These are phyloP conservation scores for Chlorops oryzae DNA, from an alignment of 1,140 invertebrate genomes.

Conservation along the genomic window DNA sequence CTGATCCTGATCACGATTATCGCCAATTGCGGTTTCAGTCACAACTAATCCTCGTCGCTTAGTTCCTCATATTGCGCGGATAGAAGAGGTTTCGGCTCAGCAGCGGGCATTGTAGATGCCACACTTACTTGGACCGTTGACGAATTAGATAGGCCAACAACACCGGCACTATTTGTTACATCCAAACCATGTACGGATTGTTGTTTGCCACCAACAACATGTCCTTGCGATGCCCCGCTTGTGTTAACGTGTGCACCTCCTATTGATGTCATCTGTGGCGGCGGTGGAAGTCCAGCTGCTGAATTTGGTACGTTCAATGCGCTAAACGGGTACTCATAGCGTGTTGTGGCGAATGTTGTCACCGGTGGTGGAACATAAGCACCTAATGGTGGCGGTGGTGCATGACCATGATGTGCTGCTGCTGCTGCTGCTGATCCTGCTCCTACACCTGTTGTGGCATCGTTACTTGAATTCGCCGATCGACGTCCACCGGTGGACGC, in stretches of 20 bases:
- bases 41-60: conserved; percentile 75
- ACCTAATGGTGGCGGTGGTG: conserved; percentile 32
- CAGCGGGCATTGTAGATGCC: conserved; percentile 38
- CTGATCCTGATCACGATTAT: too few relatives aligned
- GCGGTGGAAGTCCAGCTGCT: conserved; percentile 26
- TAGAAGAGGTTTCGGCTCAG: conserved; percentile 72
- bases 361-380: conserved; percentile 30
- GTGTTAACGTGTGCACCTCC: conserved; percentile 1
- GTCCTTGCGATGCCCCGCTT: conserved; percentile 1
- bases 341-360: conserved; percentile 40
- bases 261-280: conserved; percentile 40
- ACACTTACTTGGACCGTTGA: conserved; percentile 50
- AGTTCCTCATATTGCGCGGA: conserved; percentile 80
- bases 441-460: conserved; percentile 21
- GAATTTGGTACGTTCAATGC: conserved; percentile 53
- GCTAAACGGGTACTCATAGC: conserved; percentile 58
- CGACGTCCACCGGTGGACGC: conserved; percentile 53
- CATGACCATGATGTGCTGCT: conserved; percentile 16
- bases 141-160: conserved; percentile 20
- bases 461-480: conserved; percentile 7
- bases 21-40: conserved; percentile 46
- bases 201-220: neutral
- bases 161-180: conserved; percentile 31
- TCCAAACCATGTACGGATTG: conserved; percentile 49
- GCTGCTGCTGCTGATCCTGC: conserved; percentile 24